Evolutionary conservation across 2,797 vertebrate species (phyloP).

Genomic region (Melanogrammus aeglefinus): DNA sequence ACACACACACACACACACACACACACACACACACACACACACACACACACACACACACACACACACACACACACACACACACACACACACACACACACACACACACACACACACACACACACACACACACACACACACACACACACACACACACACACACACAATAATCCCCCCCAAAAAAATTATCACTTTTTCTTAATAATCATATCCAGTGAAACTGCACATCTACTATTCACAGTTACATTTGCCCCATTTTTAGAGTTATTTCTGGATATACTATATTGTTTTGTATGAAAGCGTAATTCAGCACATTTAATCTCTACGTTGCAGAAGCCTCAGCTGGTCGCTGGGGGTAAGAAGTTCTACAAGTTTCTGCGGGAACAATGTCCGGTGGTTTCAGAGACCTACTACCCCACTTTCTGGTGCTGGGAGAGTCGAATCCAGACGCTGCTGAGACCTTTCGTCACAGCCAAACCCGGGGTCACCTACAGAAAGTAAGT

Average conservation of each 20-base stretch:
- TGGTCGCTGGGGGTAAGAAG: conserved; percentile 87
- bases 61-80: background rate
- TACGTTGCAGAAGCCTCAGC: conserved; percentile 87
- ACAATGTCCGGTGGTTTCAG: conserved; percentile 91
- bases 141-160: background rate
- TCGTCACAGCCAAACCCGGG: conserved; percentile 89
- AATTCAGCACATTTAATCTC: background rate
- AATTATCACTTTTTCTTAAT: background rate
- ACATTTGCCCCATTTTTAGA: background rate
- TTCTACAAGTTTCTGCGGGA: conserved; percentile 90
- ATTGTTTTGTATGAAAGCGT: background rate
- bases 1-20: no score
- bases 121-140: background rate
- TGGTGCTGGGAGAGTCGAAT: conserved; percentile 99
- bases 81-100: no score
- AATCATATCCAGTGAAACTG: background rate
- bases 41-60: background rate
- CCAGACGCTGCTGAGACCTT: conserved; percentile 93
- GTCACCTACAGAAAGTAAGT: conserved; percentile 96
- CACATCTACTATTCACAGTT: background rate
- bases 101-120: no score
- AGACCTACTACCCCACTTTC: conserved; percentile 96
- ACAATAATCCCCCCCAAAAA: background rate
- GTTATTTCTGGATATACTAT: background rate
- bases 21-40: no score